Base-by-base conservation (phyloP, 2,888 invertebrate genomes). In the Apodemia hepburni region DNA sequence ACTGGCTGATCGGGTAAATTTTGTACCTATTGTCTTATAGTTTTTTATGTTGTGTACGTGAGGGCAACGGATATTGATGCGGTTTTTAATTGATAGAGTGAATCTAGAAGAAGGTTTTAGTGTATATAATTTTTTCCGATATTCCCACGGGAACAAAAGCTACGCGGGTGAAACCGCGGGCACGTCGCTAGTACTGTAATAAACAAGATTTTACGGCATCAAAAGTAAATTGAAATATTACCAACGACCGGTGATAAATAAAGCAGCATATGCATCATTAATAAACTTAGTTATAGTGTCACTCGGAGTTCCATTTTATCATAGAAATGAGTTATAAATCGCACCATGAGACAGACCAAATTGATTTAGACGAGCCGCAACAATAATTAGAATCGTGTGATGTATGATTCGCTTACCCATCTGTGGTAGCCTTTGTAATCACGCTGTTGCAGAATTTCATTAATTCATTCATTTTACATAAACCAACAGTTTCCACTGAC, bases 301-400 rank as follows among this genome's bases (percentile, higher is more conserved):
- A 77, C 73, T 68, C 70, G 68, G 73, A 80, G 83, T 54, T 82
- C 76, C 75, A 76, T 82, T 84, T 84, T 83, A 82, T 80, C 80
- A 77, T 76, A 78, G 77, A 80, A 79, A 79, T 78, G 75, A 76
- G 75, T 75, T 75, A 77, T 80, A 78, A 83, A 82, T 84, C 74
- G 75, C 76, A 74, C 71, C 67, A 65, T 67, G 70, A 71, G 73
- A 72, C 71, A 70, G 70, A 74, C 75, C 75, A 77, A 81, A 87
- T 85, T 84, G 85, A 86, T 85, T 85, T 80, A 79, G 85, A 84
- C 76, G 74, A 70, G 75, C 78, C 76, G 76, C 79, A 78, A 80
- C 74, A 83, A 82, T 85, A 85, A 86, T 86, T 84, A 81, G 80
- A 81, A 78, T 77, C 71, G 70, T 70, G 76, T 82, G 83, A 85